Evolutionary conservation across 2,797 vertebrate genomes (phyloP).

Genomic region (Mus caroli): DNA sequence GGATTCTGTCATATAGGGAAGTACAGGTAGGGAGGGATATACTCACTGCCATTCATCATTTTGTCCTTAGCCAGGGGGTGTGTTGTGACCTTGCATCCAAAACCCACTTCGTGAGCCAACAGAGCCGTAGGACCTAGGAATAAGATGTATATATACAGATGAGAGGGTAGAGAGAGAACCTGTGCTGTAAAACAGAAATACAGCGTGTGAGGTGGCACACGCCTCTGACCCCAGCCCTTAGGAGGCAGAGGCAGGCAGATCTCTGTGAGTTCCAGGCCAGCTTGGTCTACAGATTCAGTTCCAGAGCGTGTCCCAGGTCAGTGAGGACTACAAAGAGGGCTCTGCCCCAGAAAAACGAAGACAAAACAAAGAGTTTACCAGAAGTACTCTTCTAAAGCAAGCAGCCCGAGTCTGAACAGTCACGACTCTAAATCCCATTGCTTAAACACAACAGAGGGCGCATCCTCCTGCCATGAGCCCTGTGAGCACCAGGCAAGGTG

Average conservation of each 20-base stretch:
- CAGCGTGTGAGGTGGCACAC: no score
- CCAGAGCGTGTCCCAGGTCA: neutral
- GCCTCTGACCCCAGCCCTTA: neutral
- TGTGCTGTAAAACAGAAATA: neutral
- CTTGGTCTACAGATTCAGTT: neutral
- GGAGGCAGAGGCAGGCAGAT: neutral
- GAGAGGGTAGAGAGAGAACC: neutral
- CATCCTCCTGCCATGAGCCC: neutral
- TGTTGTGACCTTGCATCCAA: constrained; percentile 96
- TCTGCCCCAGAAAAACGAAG: neutral
- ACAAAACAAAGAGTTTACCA: neutral
- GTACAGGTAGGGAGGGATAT: rapidly evolving
- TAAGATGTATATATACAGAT: constrained; percentile 27
- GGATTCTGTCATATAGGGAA: no score
- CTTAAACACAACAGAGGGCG: neutral
- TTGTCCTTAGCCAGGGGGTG: constrained; percentile 98
- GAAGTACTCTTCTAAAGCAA: neutral
- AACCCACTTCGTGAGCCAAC: constrained; percentile 96
- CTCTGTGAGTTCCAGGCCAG: neutral
- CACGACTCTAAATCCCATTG: neutral
- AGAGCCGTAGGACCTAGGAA: constrained; percentile 96
- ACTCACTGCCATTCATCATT: constrained; percentile 97
- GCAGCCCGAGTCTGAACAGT: neutral
- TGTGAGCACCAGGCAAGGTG: neutral
- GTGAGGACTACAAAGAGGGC: neutral